A percentile compares a stretch with the other conserved stretches of the same genome.
These are phyloP conservation scores for Falco columbarius DNA, from an alignment of 2,797 vertebrate species.

Conservation along the genomic window DNA sequence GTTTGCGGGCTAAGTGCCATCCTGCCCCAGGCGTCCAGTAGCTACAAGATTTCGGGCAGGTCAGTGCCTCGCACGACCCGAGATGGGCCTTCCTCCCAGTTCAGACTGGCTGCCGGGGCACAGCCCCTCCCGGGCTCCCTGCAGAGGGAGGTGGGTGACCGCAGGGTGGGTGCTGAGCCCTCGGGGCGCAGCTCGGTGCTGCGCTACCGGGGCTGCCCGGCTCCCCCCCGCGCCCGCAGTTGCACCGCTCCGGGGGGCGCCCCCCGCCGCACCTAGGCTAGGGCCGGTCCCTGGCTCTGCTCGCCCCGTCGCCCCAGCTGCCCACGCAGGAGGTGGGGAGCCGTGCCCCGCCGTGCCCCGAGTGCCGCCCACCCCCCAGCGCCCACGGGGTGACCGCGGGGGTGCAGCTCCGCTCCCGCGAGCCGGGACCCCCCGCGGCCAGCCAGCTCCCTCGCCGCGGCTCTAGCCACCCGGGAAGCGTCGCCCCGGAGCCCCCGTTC, in stretches of 20 bases:
- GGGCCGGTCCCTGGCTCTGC: background rate
- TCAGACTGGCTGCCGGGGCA: background rate
- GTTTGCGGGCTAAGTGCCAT: rapidly evolving
- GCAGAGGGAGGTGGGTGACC: background rate
- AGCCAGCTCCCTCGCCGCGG: background rate
- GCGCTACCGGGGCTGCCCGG: background rate
- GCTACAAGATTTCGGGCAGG: background rate
- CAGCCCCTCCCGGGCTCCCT: background rate
- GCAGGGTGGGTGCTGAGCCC: background rate
- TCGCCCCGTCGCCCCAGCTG: background rate
- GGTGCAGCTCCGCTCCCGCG: background rate
- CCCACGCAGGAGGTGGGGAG: background rate
- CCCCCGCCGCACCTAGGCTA: rapidly evolving
- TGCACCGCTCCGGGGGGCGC: background rate
- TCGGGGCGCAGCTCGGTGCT: background rate
- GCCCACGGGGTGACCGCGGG: background rate
- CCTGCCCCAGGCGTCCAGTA: background rate
- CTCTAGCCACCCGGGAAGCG: background rate
- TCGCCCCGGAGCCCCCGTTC: background rate
- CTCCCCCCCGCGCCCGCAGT: background rate
- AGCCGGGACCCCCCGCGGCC: background rate
- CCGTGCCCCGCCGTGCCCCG: background rate
- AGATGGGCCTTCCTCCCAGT: background rate
- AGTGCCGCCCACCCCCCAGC: background rate
- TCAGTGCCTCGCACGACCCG: background rate